Percentiles rank a stretch among this genome's conserved stretches.
Evolutionary conservation across 1,140 invertebrate genomes (phyloP).

Genomic region (Bilobella aurantiaca): DNA sequence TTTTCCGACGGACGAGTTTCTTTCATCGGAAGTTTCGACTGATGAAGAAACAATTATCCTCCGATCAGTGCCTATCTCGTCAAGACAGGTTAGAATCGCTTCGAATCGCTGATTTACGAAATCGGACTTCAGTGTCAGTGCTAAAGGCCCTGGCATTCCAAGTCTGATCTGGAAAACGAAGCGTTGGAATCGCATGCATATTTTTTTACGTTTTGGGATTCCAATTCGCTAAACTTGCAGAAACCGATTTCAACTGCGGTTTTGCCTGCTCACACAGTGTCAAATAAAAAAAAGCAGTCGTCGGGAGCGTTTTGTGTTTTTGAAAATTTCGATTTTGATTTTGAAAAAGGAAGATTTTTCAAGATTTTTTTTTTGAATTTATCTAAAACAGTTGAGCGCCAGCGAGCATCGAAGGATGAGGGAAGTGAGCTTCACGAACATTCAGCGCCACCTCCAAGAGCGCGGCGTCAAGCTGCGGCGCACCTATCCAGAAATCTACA

Average conservation of each 20-base stretch:
- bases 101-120: neutral
- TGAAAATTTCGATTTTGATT: too few species aligned
- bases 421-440: constrained; percentile 68
- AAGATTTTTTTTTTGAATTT: constrained; percentile 2
- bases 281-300: too few species aligned
- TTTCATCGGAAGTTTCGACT: neutral
- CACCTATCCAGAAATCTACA: constrained; percentile 62
- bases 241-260: too few species aligned
- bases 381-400: constrained; percentile 35
- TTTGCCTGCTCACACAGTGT: too few species aligned
- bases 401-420: constrained; percentile 52
- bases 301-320: too few species aligned
- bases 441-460: constrained; percentile 61
- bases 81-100: constrained; percentile 14
- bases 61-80: constrained; percentile 31
- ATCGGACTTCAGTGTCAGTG: too few species aligned
- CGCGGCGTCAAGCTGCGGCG: constrained; percentile 64
- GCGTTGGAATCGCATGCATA: too few species aligned
- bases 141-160: too few species aligned
- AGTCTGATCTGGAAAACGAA: too few species aligned
- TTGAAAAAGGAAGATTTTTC: too few species aligned
- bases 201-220: too few species aligned
- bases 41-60: constrained; percentile 31
- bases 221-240: too few species aligned
- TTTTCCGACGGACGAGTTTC: neutral